A percentile compares a stretch with the other conserved stretches of the same genome.
Evolutionary conservation across 2,797 vertebrate species (phyloP).

Genomic region (Sebastiscus albofasciatus): DNA sequence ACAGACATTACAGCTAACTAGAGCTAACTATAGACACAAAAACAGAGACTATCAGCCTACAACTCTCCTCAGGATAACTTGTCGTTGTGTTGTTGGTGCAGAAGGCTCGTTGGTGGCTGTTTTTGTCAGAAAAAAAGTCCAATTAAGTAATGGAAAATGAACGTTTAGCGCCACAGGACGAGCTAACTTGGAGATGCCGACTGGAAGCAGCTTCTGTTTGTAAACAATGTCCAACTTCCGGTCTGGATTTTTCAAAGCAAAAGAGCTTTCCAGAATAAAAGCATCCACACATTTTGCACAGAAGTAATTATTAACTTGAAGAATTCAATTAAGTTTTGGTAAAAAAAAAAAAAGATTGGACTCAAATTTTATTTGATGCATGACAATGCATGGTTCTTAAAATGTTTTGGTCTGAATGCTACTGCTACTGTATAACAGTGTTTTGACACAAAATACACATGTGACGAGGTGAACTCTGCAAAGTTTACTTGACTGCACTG

Average conservation of each 20-base stretch:
- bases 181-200: not conserved
- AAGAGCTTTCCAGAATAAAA: conserved; percentile 38
- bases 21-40: not conserved
- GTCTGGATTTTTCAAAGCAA: conserved; percentile 25
- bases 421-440: no score
- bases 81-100: rapidly evolving
- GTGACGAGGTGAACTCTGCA: no score
- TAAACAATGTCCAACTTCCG: conserved; percentile 63
- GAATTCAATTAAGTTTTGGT: rapidly evolving
- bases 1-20: not conserved
- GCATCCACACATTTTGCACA: not conserved
- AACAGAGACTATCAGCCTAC: not conserved
- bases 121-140: not conserved
- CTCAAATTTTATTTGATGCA: not conserved
- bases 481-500: not conserved
- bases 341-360: not conserved
- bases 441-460: no score
- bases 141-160: not conserved
- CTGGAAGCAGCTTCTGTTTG: conserved; percentile 37
- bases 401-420: not conserved
- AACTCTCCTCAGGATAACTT: not conserved
- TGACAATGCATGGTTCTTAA: not conserved
- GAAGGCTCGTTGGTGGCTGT: rapidly evolving
- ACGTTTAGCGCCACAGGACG: not conserved
- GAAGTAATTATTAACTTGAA: not conserved